Percentiles rank a stretch among this genome's conserved stretches.
Conservation (phyloP, 2,113 vertebrate species). For the Corythoichthys haematopterus region DNA sequence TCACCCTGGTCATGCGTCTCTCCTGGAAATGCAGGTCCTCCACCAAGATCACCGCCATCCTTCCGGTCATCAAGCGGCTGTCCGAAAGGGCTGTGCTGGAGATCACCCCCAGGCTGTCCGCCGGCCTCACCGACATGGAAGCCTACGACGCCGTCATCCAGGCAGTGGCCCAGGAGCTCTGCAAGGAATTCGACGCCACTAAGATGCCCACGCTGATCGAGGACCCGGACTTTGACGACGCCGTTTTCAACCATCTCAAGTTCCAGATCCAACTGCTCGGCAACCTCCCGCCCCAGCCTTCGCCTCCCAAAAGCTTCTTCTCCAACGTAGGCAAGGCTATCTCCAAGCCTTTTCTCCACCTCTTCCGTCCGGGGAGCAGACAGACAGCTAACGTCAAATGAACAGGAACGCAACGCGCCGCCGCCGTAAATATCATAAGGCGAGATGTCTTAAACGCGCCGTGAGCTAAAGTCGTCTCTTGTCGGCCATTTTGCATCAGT, state of each 20-base stretch:
- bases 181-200: not conserved
- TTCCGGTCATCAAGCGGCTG: slow-evolving; percentile 6
- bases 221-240: not conserved
- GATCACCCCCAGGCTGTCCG: slow-evolving; percentile 2
- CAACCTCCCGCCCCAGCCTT: too few relatives aligned
- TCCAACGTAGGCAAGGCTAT: not conserved
- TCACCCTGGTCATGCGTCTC: slow-evolving; percentile 4
- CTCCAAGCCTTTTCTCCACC: not conserved
- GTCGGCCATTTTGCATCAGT: too few relatives aligned
- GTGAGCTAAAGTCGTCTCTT: too few relatives aligned
- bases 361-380: not conserved
- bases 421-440: too few relatives aligned
- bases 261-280: not conserved
- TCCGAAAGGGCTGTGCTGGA: not conserved
- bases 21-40: not conserved
- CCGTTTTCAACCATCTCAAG: slow-evolving; percentile 2
- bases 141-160: not conserved
- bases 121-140: slow-evolving; percentile 5
- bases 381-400: not conserved
- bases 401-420: not conserved
- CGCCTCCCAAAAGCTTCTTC: not conserved
- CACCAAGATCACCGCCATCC: slow-evolving; percentile 3
- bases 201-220: not conserved
- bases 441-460: too few relatives aligned
- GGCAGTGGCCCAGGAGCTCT: not conserved